These are phyloP conservation scores for Hyppa rectilinea DNA, from an alignment of 2,888 invertebrate species.

Conservation along the genomic window DNA sequence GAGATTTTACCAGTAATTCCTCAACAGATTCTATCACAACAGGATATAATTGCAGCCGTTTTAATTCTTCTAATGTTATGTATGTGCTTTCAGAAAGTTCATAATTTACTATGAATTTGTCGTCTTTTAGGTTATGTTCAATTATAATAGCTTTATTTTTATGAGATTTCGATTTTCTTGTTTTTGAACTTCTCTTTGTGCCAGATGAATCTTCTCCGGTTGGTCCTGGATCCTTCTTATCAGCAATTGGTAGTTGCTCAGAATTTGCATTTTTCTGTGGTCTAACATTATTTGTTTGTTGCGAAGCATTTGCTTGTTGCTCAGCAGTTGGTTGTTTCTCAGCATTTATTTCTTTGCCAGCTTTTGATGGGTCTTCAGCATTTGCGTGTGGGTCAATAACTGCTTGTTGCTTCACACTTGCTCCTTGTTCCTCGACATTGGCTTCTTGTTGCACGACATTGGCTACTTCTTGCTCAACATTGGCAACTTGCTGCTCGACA, in stretches of 20 bases:
- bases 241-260: constrained; percentile 57
- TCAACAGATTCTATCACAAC: constrained; percentile 90
- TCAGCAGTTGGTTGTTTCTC: neutral
- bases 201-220: constrained; percentile 9
- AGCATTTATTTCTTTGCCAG: constrained; percentile 67
- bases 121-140: constrained; percentile 46
- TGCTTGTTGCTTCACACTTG: neutral
- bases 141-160: constrained; percentile 47
- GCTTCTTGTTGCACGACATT: too few species aligned
- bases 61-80: constrained; percentile 95
- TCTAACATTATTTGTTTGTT: constrained; percentile 41
- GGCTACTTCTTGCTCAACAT: too few species aligned
- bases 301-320: neutral
- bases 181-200: constrained; percentile 36
- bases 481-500: too few species aligned
- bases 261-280: neutral
- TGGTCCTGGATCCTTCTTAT: constrained; percentile 7
- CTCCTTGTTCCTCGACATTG: too few species aligned
- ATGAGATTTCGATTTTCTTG: constrained; percentile 50
- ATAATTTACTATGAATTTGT: constrained; percentile 90
- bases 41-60: constrained; percentile 93
- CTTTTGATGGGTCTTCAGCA: neutral
- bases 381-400: neutral
- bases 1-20: constrained; percentile 72
- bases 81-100: constrained; percentile 95